Evolutionary conservation across 2,113 vertebrate species (phyloP), one percentile per base, ranked within the genome.

Genomic region (Syngnathus typhle): DNA sequence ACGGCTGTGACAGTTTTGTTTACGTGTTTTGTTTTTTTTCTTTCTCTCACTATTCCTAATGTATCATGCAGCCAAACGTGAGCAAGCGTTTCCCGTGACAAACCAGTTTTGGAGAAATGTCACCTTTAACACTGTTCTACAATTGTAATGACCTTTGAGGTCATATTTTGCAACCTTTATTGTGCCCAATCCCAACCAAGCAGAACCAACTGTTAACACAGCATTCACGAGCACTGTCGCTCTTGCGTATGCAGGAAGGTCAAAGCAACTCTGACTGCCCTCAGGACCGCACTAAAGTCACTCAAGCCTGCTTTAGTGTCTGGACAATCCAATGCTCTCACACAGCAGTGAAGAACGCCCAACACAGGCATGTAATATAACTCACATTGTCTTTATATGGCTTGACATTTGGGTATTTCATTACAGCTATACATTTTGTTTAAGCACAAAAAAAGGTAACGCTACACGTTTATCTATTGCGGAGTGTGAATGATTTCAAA

Each of bases 1-100:
- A 88, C 73, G 27, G 67, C 78, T 78, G 67, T 91, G 92, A 93
- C 92, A 93, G 90, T 83, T 87, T 74, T 82, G 86, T 86, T 87
- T 27, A 78, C 83, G 78, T 79, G 80, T 82, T 74, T 74, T 77
- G 78, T 76, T 70, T 74, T 69, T 61, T 18, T 60, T 41, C 18
- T 43, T 1, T 63, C 71, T 83, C 77, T 66, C 59, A 65, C 52
- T 71, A 58, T 71, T 77, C 64, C 66, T 68, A 70, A 83, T 80
- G 78, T 59, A 80, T 38, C 43, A 49, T 63, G 68, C 66, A 72
- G n/a, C 77, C 72, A 69, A 75, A 70, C 27, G 78, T 74, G 12
- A 16, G 13, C 13, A 46, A 46, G 70, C 39, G 27, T 69, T 74
- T 62, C 12, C 1, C 54, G 61, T 54, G 56, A 77, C 62, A 23